Evolutionary conservation across 2,888 invertebrate species (phyloP), one percentile per base, ranked within the genome.

Genomic region (Drosophila fulvimacula): DNA sequence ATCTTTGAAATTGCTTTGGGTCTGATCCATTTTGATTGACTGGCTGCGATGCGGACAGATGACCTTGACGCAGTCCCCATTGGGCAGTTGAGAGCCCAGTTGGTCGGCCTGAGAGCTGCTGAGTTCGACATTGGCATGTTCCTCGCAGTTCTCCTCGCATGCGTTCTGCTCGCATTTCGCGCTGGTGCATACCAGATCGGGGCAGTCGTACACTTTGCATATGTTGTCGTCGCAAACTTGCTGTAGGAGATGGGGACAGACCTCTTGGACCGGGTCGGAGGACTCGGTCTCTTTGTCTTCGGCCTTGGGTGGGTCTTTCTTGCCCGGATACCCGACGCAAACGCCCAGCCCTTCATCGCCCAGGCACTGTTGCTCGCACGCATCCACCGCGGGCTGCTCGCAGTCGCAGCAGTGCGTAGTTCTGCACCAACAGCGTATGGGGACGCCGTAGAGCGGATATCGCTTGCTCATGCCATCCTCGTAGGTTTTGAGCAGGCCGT

Each of bases 391-490:
- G 0, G 7, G 46, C 19, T 36, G 3, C 5, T 71, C 73, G 42
- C 87, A 76, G 1, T 48, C 11, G 41, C 79, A 82, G 36, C 53
- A 55, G 0, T 68, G 64, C 32, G 1, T 3, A 1, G 61, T 24
- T 1, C 55, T 67, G n/a, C 24, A n/a, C 60, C 69, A 73, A 24
- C 68, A 42, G 0, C 70, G 72, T 34, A 67, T 27, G 11, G 81
- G 69, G 32, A 73, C 49, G 4, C 85, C 89, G 36, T 90, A 88
- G 0, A 88, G 67, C 7, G 83, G 89, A 49, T 76, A 89, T 1
- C 65, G 55, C 36, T 74, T 55, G 51, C 57, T 61, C 66, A 82
- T 73, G 17, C 58, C 46, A 6, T 78, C 73, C 61, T 91, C 90
- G 64, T 90, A 81, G 49, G 65, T 55, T 42, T 79, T 70, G 15